These are phyloP conservation scores for Alviniconcha marisindica DNA, from an alignment of 1,140 invertebrate species.

Conservation along the genomic window DNA sequence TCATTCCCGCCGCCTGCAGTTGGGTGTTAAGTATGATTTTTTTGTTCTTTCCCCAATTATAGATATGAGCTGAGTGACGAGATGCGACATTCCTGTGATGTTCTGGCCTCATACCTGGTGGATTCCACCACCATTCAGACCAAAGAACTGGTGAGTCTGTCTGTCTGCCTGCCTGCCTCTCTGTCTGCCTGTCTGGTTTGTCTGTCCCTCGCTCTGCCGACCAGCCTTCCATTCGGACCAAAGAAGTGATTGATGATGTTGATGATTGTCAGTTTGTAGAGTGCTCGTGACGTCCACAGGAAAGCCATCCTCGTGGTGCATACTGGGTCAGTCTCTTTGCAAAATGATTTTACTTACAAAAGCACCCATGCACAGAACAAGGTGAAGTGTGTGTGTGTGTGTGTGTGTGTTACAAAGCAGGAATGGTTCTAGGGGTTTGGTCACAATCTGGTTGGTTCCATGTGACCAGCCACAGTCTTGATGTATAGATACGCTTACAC, in stretches of 20 bases:
- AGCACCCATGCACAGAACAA: too few relatives aligned
- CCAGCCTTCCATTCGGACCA: too few relatives aligned
- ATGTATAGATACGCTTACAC: too few relatives aligned
- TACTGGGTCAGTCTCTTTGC: too few relatives aligned
- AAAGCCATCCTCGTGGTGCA: too few relatives aligned
- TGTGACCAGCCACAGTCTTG: slow-evolving; percentile 83
- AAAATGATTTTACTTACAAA: too few relatives aligned
- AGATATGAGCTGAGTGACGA: slow-evolving; percentile 69
- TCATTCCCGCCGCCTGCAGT: too few relatives aligned
- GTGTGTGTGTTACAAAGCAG: slow-evolving; percentile 69
- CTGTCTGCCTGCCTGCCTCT: neutral
- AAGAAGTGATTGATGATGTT: too few relatives aligned
- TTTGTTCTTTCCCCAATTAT: slow-evolving; percentile 22
- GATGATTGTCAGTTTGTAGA: too few relatives aligned
- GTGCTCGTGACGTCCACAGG: too few relatives aligned
- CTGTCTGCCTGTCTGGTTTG: neutral
- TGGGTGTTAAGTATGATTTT: too few relatives aligned
- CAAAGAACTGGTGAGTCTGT: slow-evolving; percentile 66
- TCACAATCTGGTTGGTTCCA: slow-evolving; percentile 83
- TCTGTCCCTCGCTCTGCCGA: too few relatives aligned
- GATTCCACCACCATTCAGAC: slow-evolving; percentile 69
- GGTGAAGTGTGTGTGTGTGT: neutral
- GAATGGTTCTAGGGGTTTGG: slow-evolving; percentile 93
- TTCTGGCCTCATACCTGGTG: slow-evolving; percentile 64
- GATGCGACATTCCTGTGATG: slow-evolving; percentile 63